Evolutionary conservation across 2,797 vertebrate genomes (phyloP).

Genomic region (Apodemus agrarius): DNA sequence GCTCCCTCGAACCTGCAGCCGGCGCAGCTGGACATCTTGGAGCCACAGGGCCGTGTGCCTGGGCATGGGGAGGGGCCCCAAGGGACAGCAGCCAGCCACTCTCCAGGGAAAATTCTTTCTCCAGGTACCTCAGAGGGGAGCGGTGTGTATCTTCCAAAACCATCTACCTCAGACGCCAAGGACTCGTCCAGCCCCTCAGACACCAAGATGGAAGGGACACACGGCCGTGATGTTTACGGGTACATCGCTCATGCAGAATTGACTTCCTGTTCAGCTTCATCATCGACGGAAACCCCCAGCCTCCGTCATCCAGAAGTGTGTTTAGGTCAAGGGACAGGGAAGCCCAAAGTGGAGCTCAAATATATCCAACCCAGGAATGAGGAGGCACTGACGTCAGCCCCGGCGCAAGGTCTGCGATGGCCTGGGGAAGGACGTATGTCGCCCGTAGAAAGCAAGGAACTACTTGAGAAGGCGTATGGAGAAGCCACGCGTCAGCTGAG

Average conservation of each 20-base stretch:
- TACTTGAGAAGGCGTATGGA: conserved; percentile 54
- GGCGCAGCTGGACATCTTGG: conserved; percentile 86
- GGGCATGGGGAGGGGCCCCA: conserved; percentile 77
- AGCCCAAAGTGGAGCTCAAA: conserved; percentile 80
- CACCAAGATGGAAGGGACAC: conserved; percentile 33
- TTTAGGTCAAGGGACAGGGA: conserved; percentile 83
- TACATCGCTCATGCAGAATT: conserved; percentile 85
- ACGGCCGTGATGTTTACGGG: conserved; percentile 79
- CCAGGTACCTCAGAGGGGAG: conserved; percentile 91
- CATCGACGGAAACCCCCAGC: conserved; percentile 81
- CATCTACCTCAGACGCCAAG: conserved; percentile 89
- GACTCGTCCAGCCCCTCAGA: conserved; percentile 83
- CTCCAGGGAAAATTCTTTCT: conserved; percentile 85
- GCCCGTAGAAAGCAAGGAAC: conserved; percentile 66
- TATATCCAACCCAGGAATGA: conserved; percentile 65
- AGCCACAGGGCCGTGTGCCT: conserved; percentile 79
- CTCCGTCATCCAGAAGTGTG: conserved; percentile 87
- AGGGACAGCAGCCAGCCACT: conserved; percentile 76
- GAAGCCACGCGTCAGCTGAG: neutral
- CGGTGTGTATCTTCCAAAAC: conserved; percentile 87
- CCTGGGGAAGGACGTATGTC: conserved; percentile 57
- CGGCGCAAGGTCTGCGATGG: conserved; percentile 68
- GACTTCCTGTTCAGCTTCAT: conserved; percentile 85
- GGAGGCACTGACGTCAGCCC: conserved; percentile 75
- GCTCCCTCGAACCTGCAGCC: conserved; percentile 88